These are phyloP conservation scores for Sycophaga agraensis DNA, from an alignment of 1,140 invertebrate species.

Conservation along the genomic window DNA sequence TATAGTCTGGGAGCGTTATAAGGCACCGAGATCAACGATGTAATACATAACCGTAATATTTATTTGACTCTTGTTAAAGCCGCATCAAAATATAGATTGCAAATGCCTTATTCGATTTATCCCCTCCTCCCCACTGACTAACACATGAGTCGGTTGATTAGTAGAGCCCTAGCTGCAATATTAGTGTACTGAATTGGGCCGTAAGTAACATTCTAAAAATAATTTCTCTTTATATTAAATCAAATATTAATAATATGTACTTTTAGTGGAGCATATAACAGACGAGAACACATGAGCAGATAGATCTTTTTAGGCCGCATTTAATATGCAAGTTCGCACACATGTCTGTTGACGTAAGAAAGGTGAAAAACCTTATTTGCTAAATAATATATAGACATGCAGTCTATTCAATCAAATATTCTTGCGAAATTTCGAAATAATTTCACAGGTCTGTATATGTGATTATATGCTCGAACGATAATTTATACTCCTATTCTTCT, in stretches of 20 bases:
- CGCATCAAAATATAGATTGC: neutral
- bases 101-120: slow-evolving; percentile 17
- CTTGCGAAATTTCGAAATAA: neutral
- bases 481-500: too few relatives aligned
- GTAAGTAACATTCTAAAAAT: too few relatives aligned
- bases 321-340: neutral
- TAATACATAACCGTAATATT: too few relatives aligned
- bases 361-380: too few relatives aligned
- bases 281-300: neutral
- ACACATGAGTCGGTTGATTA: too few relatives aligned
- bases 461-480: too few relatives aligned
- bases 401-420: slow-evolving; percentile 5
- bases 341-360: neutral
- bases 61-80: neutral
- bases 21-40: too few relatives aligned
- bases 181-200: too few relatives aligned
- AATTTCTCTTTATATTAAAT: too few relatives aligned
- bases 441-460: too few relatives aligned
- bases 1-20: neutral
- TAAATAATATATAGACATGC: neutral
- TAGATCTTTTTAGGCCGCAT: neutral
- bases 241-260: neutral
- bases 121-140: too few relatives aligned
- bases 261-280: neutral
- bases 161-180: too few relatives aligned